Percentiles rank a stretch among this genome's conserved stretches.
These are phyloP conservation scores for Polydrusus pterygomalis DNA, from an alignment of 2,888 invertebrate genomes.

Conservation along the genomic window DNA sequence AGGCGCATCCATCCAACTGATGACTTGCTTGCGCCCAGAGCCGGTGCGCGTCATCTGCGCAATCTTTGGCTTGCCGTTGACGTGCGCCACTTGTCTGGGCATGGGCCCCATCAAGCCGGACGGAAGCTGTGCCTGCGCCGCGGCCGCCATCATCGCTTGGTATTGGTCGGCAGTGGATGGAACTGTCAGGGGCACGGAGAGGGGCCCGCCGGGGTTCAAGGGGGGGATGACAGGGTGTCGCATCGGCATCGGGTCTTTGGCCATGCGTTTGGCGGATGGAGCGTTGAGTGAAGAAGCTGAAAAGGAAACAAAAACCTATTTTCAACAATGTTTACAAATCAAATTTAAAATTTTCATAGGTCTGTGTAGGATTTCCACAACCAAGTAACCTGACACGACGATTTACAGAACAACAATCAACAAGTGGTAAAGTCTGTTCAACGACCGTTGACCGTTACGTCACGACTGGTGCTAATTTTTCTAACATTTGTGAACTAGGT, in stretches of 20 bases:
- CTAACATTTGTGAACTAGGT: too few relatives aligned
- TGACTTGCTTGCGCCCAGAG: constrained; percentile 89
- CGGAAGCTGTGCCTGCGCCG: constrained; percentile 47
- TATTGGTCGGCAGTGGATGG: constrained; percentile 40
- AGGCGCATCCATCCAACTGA: constrained; percentile 98
- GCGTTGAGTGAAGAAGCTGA: constrained; percentile 69
- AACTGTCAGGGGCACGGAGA: constrained; percentile 37
- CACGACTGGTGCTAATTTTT: too few relatives aligned
- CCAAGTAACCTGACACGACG: too few relatives aligned
- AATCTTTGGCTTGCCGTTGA: constrained; percentile 89
- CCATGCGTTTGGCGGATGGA: constrained; percentile 87
- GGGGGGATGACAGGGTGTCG: constrained; percentile 39
- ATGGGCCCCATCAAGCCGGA: constrained; percentile 46
- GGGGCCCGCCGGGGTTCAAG: constrained; percentile 27
- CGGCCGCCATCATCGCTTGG: constrained; percentile 42
- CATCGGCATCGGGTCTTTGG: constrained; percentile 80
- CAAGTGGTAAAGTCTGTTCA: too few relatives aligned
- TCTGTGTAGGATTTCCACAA: too few relatives aligned
- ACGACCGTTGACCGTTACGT: too few relatives aligned
- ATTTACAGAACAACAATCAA: too few relatives aligned
- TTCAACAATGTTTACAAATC: too few relatives aligned
- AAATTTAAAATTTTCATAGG: too few relatives aligned
- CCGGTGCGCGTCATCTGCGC: constrained; percentile 86
- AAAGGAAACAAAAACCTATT: constrained; percentile 33
- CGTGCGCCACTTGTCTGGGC: constrained; percentile 82